Evolutionary conservation across 2,888 invertebrate genomes (phyloP).

Genomic region (Tupiocoris notatus): DNA sequence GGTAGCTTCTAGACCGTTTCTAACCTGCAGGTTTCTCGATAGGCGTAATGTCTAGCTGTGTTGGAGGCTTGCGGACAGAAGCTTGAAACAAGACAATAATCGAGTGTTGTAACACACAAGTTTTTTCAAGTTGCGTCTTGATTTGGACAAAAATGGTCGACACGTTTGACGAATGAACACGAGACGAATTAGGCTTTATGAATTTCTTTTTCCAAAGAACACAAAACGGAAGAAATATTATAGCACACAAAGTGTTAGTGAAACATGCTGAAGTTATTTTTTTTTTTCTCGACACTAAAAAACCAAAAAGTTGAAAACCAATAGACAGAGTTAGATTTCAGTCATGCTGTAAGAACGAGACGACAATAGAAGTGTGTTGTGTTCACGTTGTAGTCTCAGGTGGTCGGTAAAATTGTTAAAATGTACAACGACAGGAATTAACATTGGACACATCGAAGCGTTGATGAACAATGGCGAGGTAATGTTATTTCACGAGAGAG

Average conservation of each 20-base stretch:
- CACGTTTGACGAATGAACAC: neutral
- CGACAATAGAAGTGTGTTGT: neutral
- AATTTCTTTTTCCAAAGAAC: neutral
- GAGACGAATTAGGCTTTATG: neutral
- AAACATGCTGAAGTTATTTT: neutral
- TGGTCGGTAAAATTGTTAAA: neutral
- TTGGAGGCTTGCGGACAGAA: conserved; percentile 52
- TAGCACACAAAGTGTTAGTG: neutral
- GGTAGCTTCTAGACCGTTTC: conserved; percentile 33
- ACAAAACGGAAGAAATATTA: neutral
- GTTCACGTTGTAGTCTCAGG: neutral
- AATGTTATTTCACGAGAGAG: neutral
- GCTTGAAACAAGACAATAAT: conserved; percentile 47
- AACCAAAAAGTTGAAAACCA: neutral
- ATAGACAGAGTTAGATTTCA: neutral
- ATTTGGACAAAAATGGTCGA: neutral
- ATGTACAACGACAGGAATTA: neutral
- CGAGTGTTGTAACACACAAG: conserved; percentile 3
- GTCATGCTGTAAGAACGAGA: neutral
- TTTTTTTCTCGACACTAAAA: too few species aligned
- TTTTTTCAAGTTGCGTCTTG: neutral
- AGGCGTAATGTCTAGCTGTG: conserved; percentile 51
- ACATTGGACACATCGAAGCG: neutral
- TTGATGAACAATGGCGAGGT: neutral
- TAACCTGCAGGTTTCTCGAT: conserved; percentile 51